These are phyloP conservation scores for Setipinna tenuifilis DNA, from an alignment of 2,797 vertebrate genomes.

Conservation along the genomic window DNA sequence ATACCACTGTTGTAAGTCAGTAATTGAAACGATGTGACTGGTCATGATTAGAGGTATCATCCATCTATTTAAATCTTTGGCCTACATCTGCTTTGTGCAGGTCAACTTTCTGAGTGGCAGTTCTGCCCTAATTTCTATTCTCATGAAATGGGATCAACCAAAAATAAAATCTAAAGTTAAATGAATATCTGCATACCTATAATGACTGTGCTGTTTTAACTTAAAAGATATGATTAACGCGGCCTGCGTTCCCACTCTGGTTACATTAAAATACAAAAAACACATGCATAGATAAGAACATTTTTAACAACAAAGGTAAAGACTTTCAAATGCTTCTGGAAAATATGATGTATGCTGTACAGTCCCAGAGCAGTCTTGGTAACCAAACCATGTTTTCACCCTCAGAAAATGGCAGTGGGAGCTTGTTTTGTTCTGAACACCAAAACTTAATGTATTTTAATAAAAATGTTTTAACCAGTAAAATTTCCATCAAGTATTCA, in stretches of 20 bases:
- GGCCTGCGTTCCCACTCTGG: constrained; percentile 23
- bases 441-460: too few relatives aligned
- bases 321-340: not conserved
- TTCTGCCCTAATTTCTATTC: constrained; percentile 62
- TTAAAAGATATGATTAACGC: constrained; percentile 37
- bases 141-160: constrained; percentile 62
- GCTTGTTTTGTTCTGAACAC: too few relatives aligned
- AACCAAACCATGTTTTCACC: not conserved
- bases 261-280: constrained; percentile 21
- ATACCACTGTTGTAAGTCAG: not conserved
- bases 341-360: not conserved
- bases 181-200: constrained; percentile 44
- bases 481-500: too few relatives aligned
- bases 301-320: constrained; percentile 6
- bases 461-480: too few relatives aligned
- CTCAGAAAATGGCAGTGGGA: not conserved
- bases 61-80: constrained; percentile 58
- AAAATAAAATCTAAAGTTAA: constrained; percentile 58
- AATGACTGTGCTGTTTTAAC: constrained; percentile 39
- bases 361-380: not conserved
- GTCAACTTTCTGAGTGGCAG: constrained; percentile 56
- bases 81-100: constrained; percentile 57
- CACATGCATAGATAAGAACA: constrained; percentile 8
- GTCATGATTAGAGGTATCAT: constrained; percentile 41
- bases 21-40: constrained; percentile 13